phyloP scores from a whole-genome alignment of 2,888 invertebrate genomes.

The Phorcus lineatus region DNA sequence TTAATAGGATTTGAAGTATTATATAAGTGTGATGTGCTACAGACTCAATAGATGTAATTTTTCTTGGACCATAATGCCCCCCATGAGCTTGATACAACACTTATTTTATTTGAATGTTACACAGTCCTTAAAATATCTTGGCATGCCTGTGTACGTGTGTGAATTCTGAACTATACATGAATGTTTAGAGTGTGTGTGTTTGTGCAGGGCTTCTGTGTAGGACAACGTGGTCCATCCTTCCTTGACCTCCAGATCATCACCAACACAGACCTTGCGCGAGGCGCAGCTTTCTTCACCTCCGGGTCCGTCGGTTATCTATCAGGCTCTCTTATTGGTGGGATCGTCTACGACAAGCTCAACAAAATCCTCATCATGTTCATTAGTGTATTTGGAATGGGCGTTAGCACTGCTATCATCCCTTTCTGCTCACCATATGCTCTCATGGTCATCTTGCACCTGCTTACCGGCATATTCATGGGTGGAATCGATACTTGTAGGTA shows the following conservation, averaged over 20 bases:
- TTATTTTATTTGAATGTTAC: no score
- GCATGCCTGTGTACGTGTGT: not conserved
- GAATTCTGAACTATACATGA: not conserved
- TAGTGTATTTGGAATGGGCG: not conserved
- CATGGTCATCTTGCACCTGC: constrained; percentile 58
- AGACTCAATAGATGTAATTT: no score
- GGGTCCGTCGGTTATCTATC: constrained; percentile 73
- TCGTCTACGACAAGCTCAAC: constrained; percentile 65
- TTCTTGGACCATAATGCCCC: no score
- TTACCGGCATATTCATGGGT: constrained; percentile 70
- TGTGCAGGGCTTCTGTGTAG: constrained; percentile 73
- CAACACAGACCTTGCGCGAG: constrained; percentile 61
- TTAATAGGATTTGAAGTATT: no score
- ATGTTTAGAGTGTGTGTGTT: not conserved
- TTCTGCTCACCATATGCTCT: constrained; percentile 64
- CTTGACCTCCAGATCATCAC: constrained; percentile 71
- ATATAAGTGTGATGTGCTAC: no score
- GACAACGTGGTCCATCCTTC: constrained; percentile 75
- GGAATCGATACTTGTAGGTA: constrained; percentile 71
- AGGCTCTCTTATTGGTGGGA: constrained; percentile 72
- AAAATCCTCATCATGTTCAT: constrained; percentile 32
- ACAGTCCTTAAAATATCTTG: no score
- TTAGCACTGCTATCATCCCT: constrained; percentile 48
- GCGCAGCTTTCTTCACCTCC: constrained; percentile 72
- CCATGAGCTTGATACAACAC: no score